These are phyloP conservation scores for Palloptera scutellata DNA, from an alignment of 2,888 invertebrate species.

Conservation along the genomic window DNA sequence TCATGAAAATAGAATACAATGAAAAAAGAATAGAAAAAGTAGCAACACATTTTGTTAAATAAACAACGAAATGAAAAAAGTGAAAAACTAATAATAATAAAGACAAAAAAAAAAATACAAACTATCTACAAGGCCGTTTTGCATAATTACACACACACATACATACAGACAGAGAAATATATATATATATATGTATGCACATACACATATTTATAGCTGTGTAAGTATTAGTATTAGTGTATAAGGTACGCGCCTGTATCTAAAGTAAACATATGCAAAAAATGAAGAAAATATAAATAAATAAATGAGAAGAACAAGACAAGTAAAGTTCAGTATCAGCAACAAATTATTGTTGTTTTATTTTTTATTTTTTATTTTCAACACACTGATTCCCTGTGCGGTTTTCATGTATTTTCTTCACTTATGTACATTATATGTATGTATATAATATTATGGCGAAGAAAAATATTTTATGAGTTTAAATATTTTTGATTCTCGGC, in stretches of 20 bases:
- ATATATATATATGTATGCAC: not conserved
- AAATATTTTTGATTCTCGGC: too few relatives aligned
- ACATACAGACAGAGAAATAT: not conserved
- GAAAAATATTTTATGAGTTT: too few relatives aligned
- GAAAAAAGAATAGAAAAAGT: not conserved
- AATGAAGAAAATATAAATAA: too few relatives aligned
- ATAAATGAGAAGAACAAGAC: too few relatives aligned
- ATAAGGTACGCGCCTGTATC: too few relatives aligned
- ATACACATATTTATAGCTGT: not conserved
- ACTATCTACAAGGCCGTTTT: slow-evolving; percentile 3
- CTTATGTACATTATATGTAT: too few relatives aligned
- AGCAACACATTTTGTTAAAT: not conserved
- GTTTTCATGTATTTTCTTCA: too few relatives aligned
- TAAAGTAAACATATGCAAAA: too few relatives aligned
- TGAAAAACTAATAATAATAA: not conserved
- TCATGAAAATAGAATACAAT: not conserved
- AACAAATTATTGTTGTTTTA: too few relatives aligned
- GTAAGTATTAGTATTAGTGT: not conserved
- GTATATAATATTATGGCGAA: too few relatives aligned
- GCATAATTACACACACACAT: not conserved
- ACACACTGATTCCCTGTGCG: too few relatives aligned
- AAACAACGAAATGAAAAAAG: not conserved
- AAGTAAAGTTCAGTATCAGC: not conserved
- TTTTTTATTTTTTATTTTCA: too few relatives aligned
- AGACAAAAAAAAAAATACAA: not conserved